These are phyloP conservation scores for Actinia tenebrosa DNA, from an alignment of 64 coral and sea anemone species.

Conservation along the genomic window DNA sequence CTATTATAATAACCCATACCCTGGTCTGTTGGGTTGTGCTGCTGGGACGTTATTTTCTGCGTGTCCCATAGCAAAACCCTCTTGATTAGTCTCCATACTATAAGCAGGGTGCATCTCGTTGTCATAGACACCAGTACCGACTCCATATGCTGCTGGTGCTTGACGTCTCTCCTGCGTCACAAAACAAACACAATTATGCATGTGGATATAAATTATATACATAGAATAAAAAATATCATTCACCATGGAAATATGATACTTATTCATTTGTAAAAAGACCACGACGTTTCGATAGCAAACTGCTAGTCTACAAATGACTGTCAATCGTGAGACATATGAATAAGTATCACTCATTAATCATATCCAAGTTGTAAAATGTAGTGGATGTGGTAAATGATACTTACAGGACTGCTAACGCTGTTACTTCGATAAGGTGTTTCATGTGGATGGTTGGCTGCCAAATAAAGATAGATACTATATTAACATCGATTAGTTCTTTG, in stretches of 20 bases:
- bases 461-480: not conserved
- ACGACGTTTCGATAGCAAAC: no score
- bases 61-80: conserved; percentile 66
- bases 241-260: no score
- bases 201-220: no score
- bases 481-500: no score
- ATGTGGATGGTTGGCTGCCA: conserved; percentile 57
- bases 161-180: not conserved
- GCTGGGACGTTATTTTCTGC: conserved; percentile 60
- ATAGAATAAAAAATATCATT: no score
- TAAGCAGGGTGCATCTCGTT: conserved; percentile 66
- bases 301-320: no score
- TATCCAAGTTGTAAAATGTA: no score
- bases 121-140: conserved; percentile 80
- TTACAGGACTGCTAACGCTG: conserved; percentile 63
- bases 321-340: no score
- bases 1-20: not conserved
- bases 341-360: no score
- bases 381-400: not conserved
- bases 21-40: not conserved
- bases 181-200: not conserved
- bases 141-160: conserved; percentile 20
- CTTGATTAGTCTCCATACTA: conserved; percentile 46
- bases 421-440: conserved; percentile 41
- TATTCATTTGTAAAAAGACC: no score